Evolutionary conservation across 2,113 vertebrate species (phyloP), one percentile per base, ranked within the genome.

Genomic region (Coptodon bakossiorum): DNA sequence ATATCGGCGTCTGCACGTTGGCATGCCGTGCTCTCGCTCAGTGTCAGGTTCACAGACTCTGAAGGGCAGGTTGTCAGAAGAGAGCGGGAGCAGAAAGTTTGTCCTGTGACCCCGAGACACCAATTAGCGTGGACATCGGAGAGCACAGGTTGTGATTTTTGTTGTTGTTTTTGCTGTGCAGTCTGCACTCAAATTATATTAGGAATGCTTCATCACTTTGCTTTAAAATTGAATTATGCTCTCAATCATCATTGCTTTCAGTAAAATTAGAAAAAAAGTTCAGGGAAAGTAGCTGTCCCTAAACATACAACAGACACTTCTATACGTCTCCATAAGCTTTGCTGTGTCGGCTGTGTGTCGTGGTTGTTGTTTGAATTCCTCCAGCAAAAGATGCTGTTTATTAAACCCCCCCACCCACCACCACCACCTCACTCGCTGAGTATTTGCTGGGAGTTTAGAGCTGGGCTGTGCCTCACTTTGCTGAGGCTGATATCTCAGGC

Each of bases 31-130:
- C 57, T n/a, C 87, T 54, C 48, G 2, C 14, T 71, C 61, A 5
- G 61, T 27, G 34, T 54, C 48, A 19, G 52, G 43, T 83, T 81
- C 82, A 52, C 40, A 52, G 63, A 31, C 50, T 50, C 45, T 2
- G 12, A 61, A 22, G 81, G 80, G 76, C 81, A 16, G 82, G 81
- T 81, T 79, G 86, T 82, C 80, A 71, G 87, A 40, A 3, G 40
- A 68, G 81, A 71, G 80, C 22, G 57, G 31, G 66, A 53, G 50
- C 5, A 56, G 86, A 82, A 90, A 91, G 86, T 90, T 93, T 78
- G 78, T 59, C 89, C 88, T 13, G 34, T 57, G 91, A 96, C 93
- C 95, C 95, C n/a, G n/a, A 36, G 96, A 95, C 95, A 93, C 95
- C 94, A 96, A 95, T 97, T 96, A 96, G 88, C 40, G 11, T 16